These are phyloP conservation scores for Xiphophorus maculatus DNA, from an alignment of 2,113 vertebrate genomes.

Conservation along the genomic window DNA sequence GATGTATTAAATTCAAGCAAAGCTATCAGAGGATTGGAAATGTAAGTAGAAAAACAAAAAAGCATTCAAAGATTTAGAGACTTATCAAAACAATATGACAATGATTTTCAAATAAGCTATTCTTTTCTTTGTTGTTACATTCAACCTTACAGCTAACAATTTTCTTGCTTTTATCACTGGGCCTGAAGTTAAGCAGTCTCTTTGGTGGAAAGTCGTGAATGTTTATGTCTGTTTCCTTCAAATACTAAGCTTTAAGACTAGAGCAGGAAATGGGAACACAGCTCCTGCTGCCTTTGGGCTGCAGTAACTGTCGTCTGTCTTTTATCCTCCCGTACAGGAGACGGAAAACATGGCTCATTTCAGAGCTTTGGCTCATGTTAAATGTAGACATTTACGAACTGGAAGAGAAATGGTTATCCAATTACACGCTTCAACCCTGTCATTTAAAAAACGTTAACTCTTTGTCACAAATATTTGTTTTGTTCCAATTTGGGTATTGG, in stretches of 20 bases:
- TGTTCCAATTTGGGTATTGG: no score
- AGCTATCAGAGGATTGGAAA: not conserved
- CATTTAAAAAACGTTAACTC: not conserved
- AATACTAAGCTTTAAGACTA: constrained; percentile 46
- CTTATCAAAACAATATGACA: not conserved
- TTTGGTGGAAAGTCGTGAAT: constrained; percentile 56
- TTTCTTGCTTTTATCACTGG: not conserved
- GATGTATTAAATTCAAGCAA: not conserved
- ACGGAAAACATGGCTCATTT: constrained; percentile 32
- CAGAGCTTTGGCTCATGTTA: not conserved
- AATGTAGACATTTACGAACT: not conserved
- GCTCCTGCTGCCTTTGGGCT: constrained; percentile 38
- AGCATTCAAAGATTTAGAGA: not conserved
- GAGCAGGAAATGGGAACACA: constrained; percentile 64
- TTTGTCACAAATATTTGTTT: no score
- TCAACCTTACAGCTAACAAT: constrained; percentile 5
- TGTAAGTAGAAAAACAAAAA: not conserved
- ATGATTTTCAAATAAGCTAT: not conserved
- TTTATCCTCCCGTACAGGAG: constrained; percentile 40
- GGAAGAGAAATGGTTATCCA: not conserved
- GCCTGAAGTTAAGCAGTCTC: constrained; percentile 35
- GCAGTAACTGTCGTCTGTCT: constrained; percentile 51
- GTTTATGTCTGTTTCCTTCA: constrained; percentile 60
- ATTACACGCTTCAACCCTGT: not conserved
- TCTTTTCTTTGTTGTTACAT: not conserved